Base-by-base conservation (phyloP, 2,113 vertebrate species). In the Embiotoca jacksoni region DNA sequence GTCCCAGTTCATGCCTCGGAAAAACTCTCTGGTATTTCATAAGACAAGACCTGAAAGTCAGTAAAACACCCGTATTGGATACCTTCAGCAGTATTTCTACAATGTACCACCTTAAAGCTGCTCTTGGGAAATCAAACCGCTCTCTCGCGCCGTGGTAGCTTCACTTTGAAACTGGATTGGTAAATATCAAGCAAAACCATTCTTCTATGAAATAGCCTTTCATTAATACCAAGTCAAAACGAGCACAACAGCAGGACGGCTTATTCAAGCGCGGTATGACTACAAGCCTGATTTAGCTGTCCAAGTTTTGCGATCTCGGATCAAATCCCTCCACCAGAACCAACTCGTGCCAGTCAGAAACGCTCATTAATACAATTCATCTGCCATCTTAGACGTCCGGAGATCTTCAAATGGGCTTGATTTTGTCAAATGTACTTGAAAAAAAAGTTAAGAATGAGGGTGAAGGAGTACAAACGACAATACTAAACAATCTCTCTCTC, bases 301-400 rank as follows among this genome's bases (percentile, higher is more conserved):
- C 62, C 62, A 60, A 39, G 62, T 63, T 69, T 33, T 58, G 47
- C 56, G 39, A 81, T 74, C 30, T 5, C 16, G 33, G 6, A 69
- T 47, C 36, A 75, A 85, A 85, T 83, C 70, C 69, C 65, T 63
- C 44, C 14, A 33, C 58, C 49, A 66, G 55, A 60, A 50, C 31
- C 11, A 32, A 50, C 16, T 47, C 37, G 2, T 52, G 57, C 53
- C 62, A 68, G 62, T 37, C n/a, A 53, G 52, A 36, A 77, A 68
- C 78, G 73, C 61, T 71, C 58, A 67, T 66, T 31, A 81, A 61
- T n/a, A 72, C 13, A 31, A 39, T 59, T 75, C 15, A 15, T 62
- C 52, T 60, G 35, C 71, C 30, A 63, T 61, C 39, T 41, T 33
- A 32, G 23, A 68, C 55, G 6, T 9, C 16, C 57, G 52, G 8